phyloP scores from a whole-genome alignment of 2,113 vertebrate genomes.

The Aramus guarauna region DNA sequence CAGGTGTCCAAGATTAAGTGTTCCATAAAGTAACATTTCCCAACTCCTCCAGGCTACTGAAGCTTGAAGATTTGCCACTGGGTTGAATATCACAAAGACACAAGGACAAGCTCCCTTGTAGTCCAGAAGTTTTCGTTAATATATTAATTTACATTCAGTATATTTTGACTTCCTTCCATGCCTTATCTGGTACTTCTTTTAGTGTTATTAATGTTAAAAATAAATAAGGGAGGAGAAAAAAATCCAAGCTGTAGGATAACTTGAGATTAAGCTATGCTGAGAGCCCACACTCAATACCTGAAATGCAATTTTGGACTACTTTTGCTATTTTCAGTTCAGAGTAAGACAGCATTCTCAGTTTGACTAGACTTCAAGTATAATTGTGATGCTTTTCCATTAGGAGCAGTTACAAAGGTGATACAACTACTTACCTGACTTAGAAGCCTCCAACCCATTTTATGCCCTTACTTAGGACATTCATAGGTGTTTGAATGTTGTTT shows the following conservation, averaged over 20 bases:
- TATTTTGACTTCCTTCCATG: background rate
- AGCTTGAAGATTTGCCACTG: background rate
- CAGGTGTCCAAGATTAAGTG: background rate
- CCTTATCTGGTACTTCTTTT: background rate
- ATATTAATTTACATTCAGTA: background rate
- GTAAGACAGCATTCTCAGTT: background rate
- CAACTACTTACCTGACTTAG: background rate
- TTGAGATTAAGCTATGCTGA: background rate
- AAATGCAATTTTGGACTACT: background rate
- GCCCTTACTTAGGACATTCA: background rate
- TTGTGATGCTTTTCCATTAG: background rate
- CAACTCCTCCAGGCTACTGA: background rate
- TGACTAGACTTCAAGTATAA: background rate
- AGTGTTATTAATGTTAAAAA: background rate
- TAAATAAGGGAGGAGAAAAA: background rate
- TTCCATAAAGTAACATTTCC: background rate
- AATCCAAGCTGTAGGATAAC: background rate
- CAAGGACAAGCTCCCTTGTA: background rate
- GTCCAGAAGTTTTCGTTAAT: background rate
- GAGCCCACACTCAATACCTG: background rate
- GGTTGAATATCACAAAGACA: background rate
- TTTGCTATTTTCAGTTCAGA: background rate
- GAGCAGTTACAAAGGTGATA: background rate
- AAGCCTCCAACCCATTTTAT: background rate
- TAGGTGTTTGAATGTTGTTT: background rate